phyloP scores from a whole-genome alignment of 2,113 vertebrate genomes.

The Tetraodon nigroviridis region DNA sequence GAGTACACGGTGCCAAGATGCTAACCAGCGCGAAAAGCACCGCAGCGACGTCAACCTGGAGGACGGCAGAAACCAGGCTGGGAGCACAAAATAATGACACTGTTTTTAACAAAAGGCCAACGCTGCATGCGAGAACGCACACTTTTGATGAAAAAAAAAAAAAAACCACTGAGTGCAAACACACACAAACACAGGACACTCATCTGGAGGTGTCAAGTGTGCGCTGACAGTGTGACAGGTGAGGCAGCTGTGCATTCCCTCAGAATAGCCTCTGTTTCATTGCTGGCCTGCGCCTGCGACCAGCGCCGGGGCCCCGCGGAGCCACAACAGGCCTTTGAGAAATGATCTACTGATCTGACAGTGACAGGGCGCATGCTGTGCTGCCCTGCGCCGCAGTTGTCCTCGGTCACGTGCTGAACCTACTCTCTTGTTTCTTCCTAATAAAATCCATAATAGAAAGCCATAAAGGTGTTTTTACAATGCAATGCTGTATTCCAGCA shows the following conservation, averaged over 20 bases:
- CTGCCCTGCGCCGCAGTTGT: constrained; percentile 41
- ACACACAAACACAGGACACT: constrained; percentile 10
- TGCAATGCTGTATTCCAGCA: neutral
- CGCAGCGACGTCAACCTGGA: no score
- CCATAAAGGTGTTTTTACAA: constrained; percentile 26
- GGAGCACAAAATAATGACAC: constrained; percentile 7
- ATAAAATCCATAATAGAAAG: constrained; percentile 47
- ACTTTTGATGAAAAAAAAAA: neutral
- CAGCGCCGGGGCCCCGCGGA: constrained; percentile 5
- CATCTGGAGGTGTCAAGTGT: constrained; percentile 26
- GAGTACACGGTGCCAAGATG: no score
- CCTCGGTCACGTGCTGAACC: constrained; percentile 38
- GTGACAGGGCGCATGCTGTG: constrained; percentile 42
- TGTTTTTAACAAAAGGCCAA: neutral
- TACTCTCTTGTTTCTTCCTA: constrained; percentile 4
- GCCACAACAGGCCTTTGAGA: constrained; percentile 18
- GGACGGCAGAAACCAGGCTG: no score
- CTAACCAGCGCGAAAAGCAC: no score
- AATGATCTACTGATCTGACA: constrained; percentile 53
- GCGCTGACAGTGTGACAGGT: constrained; percentile 50
- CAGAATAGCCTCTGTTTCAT: constrained; percentile 50
- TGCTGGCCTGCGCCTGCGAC: constrained; percentile 11
- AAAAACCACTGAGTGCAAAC: neutral
- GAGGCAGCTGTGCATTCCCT: constrained; percentile 61
- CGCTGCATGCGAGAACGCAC: no score